Evolutionary conservation across 2,888 invertebrate species (phyloP), one percentile per base, ranked within the genome.

Genomic region (Xestobium rufovillosum): DNA sequence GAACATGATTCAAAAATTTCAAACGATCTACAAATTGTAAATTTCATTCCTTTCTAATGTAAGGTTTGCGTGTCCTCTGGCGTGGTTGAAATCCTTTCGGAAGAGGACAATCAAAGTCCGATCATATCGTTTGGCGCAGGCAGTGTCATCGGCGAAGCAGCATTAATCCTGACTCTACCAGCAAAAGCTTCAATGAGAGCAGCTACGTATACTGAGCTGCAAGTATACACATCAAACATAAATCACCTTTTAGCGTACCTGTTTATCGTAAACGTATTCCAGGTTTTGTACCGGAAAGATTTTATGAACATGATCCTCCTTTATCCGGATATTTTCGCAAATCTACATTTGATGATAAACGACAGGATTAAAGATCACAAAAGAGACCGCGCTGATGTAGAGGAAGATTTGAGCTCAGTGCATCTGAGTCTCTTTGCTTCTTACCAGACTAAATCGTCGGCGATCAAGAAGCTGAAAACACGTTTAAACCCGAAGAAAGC

Each of bases 71-170:
- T 74, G 15, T 70, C 70, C 41, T 59, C 60, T 45, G 72, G 73
- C 1, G 64, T 69, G 26, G 50, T 72, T 2, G 71, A 72, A 48
- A 65, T 72, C 61, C 56, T 72, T 1, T 71, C 72, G 0, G 70
- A 72, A 45, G 72, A 72, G 48, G 72, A 72, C 36, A 69, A 71
- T 19, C 70, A 72, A 47, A 72, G 71, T 36, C 71, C 72, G 1
- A 64, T 72, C 54, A 70, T 72, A 29, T 67, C 70, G 6, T 71
- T 73, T 35, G 63, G 61, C 41, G 58, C 63, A 39, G 72, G 71
- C 39, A 70, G 71, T 34, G 70, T 71, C 67, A 15, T 72, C 65
- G 73, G 73, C 3, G 73, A 74, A 65, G 66, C 68, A 44, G 60
- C 71, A 12, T 52, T 74, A 39, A 60, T 71, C 25, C 64, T 71